Evolutionary conservation across 2,888 invertebrate species (phyloP), one percentile per base, ranked within the genome.

Genomic region (Ceraclea dissimilis): DNA sequence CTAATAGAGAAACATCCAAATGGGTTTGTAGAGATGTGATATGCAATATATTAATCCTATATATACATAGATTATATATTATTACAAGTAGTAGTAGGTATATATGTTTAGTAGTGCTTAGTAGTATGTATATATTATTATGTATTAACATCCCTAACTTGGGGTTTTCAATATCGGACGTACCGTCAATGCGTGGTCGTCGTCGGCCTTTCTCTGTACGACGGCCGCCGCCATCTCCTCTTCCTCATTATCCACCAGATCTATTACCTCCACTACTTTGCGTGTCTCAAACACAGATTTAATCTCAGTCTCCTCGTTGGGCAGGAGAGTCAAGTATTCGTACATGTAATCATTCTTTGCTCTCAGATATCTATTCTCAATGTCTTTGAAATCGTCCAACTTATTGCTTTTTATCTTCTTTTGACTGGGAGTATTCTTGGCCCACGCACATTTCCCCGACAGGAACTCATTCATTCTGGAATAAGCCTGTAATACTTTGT

Each of bases 341-440:
- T 73, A 72, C 78, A 78, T 78, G 20, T 74, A 78, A 56, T 76
- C 73, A 60, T 76, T 78, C 68, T 78, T 78, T 0, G 78, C 78
- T 21, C 75, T 71, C 19, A 78, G 65, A 63, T 78, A 78, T 61
- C 74, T 75, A 59, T 73, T 69, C 57, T 78, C 78, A 34, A 78
- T 63, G 1, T 70, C 67, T 54, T 71, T 70, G 0, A 73, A 69
- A 4, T 71, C 71, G 16, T 57, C 52, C 0, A 67, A 66, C 34
- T 69, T 67, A 13, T 43, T 33, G 8, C 20, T 10, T 6, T 69
- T 54, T 10, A 47, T 34, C 39, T 54, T 51, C 21, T 49, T 49
- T n/a, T 48, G 39, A 39, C 49, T 48, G 13, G 33, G 51, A n/a
- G 49, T 22, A n/a, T 43, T 16, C 33, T 51, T 49, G 11, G 56